phyloP scores from a whole-genome alignment of 1,140 invertebrate species.

The Diorhabda carinulata region DNA sequence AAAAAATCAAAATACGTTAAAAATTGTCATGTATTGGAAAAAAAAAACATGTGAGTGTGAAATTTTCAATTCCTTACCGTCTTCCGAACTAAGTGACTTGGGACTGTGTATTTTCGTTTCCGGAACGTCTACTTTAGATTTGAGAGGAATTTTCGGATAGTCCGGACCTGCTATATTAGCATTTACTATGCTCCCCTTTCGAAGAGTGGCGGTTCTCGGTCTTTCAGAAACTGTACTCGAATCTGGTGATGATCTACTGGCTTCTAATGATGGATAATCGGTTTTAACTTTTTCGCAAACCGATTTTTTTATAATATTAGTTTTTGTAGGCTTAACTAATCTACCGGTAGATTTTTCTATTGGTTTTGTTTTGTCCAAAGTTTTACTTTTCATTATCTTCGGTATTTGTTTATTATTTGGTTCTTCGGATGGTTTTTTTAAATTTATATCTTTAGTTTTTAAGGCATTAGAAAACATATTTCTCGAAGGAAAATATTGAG shows the following conservation, averaged over 20 bases:
- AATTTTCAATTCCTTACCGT: constrained; percentile 18
- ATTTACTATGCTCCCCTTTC: constrained; percentile 41
- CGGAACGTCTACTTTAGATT: constrained; percentile 3
- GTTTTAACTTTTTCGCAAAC: background rate
- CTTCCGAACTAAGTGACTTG: constrained; percentile 25
- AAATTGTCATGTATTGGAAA: no score
- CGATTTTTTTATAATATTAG: background rate
- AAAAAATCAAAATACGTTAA: no score
- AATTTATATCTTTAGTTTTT: constrained; percentile 22
- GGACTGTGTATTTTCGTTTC: constrained; percentile 6
- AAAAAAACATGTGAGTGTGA: no score
- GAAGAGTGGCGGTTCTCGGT: constrained; percentile 42
- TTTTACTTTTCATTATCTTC: background rate
- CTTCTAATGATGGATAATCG: constrained; percentile 1
- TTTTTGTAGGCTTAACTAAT: constrained; percentile 3
- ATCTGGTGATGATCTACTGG: constrained; percentile 18
- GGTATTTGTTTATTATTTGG: background rate
- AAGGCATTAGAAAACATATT: constrained; percentile 39
- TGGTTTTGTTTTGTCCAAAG: background rate
- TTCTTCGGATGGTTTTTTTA: constrained; percentile 1
- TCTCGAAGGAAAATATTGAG: constrained; percentile 42
- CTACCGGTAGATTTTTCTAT: background rate
- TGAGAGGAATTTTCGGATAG: constrained; percentile 16
- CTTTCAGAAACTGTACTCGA: constrained; percentile 32
- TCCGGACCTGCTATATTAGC: constrained; percentile 41